Evolutionary conservation across 1,140 invertebrate genomes (phyloP).

Genomic region (Sminthurides bifidus): DNA sequence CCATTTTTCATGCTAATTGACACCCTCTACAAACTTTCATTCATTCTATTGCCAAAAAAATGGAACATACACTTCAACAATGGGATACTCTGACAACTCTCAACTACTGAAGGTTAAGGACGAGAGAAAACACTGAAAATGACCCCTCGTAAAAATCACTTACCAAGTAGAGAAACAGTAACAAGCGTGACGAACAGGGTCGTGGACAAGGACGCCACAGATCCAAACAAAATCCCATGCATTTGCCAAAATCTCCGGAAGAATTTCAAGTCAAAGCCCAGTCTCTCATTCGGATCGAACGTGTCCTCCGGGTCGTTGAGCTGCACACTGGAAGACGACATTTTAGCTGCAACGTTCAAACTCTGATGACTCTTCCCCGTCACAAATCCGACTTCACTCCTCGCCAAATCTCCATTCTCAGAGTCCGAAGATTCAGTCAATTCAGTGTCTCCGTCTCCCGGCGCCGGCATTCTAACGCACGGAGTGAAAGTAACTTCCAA

Average conservation of each 20-base stretch:
- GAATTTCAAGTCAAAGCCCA: constrained; percentile 35
- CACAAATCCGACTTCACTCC: background rate
- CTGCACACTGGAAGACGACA: background rate
- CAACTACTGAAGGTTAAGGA: background rate
- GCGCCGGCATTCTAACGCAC: too few species aligned
- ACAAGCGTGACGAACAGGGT: constrained; percentile 37
- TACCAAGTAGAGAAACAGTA: constrained; percentile 36
- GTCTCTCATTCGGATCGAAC: constrained; percentile 3
- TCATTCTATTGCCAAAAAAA: background rate
- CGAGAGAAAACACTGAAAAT: background rate
- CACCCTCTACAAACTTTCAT: background rate
- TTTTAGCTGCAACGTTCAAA: background rate
- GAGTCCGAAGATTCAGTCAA: too few species aligned
- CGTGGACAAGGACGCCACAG: constrained; percentile 33
- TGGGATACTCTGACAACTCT: background rate
- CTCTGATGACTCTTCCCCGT: constrained; percentile 1
- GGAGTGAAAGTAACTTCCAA: too few species aligned
- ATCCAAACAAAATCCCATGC: constrained; percentile 37
- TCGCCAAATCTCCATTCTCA: too few species aligned
- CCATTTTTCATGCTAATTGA: too few species aligned
- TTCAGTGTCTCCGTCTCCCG: too few species aligned
- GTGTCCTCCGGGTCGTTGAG: background rate
- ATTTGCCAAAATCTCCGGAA: constrained; percentile 37
- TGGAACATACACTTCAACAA: background rate
- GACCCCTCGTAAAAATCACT: background rate